Evolutionary conservation across 2,888 invertebrate genomes (phyloP), one percentile per base, ranked within the genome.

Genomic region (Himalopsyche tibetana): DNA sequence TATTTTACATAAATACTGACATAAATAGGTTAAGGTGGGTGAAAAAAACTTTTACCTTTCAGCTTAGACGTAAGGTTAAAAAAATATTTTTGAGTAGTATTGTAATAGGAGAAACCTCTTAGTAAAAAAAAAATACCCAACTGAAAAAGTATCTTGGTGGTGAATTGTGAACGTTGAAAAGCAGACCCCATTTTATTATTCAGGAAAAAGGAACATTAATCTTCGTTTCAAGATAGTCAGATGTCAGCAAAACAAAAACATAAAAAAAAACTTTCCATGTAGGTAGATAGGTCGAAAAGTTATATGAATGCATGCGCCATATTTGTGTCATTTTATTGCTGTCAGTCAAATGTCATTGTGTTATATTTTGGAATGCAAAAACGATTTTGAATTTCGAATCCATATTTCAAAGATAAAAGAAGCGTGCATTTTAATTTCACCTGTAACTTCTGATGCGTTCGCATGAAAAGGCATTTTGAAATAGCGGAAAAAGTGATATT

Each of bases 201-300:
- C 74, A 74, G 74, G 74, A 15, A 74, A 74, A 74, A 38, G 12
- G 74, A 74, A 15, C 74, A 74, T 74, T 74, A 74, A 74, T 74
- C 74, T 74, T 74, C 74, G 74, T 74, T 74, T 74, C 36, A 19
- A 74, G 74, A 74, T 74, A 74, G 74, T 74, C 74, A 74, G 28
- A 74, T 74, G 74, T 74, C 74, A 74, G 74, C 74, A 28, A 74
- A 74, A 74, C 74, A 74, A 74, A 69, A 74, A 74, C 74, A 74
- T 19, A 36, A 36, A 74, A 28, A 28, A 74, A 74, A 74, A 69
- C 28, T 15, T 74, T 74, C 38, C 12, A 38, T 74, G 74, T 74
- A 74, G 38, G 74, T 74, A 74, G 74, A 74, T 74, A 74, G 19
- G 74, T 36, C 74, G 36, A 36, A 74, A 74, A 74, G 38, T 74